phyloP scores from a whole-genome alignment of 2,113 vertebrate genomes.

The Thalassoma bifasciatum region DNA sequence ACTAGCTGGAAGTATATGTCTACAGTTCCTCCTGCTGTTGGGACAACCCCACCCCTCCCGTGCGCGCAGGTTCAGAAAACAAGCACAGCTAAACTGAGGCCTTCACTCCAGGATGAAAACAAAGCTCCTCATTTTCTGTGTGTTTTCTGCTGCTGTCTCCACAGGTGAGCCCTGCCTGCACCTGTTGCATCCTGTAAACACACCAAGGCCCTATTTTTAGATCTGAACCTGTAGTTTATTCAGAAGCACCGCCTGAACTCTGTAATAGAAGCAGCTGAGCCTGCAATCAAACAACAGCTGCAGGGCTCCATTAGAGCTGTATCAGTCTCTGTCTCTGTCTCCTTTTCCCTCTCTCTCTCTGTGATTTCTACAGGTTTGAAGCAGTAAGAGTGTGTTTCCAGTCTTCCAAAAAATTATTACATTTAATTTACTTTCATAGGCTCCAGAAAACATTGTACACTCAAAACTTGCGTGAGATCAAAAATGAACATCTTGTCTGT shows the following conservation, averaged over 20 bases:
- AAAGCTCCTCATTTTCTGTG: neutral
- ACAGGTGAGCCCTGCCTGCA: constrained; percentile 49
- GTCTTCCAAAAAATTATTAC: neutral
- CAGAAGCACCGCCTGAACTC: constrained; percentile 15
- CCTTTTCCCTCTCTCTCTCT: too few species aligned
- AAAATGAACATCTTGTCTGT: neutral
- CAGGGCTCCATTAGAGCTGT: constrained; percentile 13
- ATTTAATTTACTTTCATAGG: neutral
- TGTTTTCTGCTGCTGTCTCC: neutral
- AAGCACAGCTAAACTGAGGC: neutral
- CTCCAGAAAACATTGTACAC: neutral
- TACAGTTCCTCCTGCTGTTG: too few species aligned
- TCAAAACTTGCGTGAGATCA: neutral
- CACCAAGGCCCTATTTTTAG: constrained; percentile 3
- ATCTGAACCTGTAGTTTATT: constrained; percentile 35
- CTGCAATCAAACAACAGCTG: constrained; percentile 44
- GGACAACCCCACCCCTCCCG: neutral
- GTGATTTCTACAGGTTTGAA: too few species aligned
- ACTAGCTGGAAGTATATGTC: too few species aligned
- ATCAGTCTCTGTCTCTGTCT: too few species aligned
- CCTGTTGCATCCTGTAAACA: constrained; percentile 72
- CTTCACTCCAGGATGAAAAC: neutral
- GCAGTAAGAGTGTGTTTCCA: neutral
- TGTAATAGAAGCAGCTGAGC: constrained; percentile 17
- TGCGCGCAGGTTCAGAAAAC: neutral